Evolutionary conservation across 2,113 vertebrate species (phyloP).

Genomic region (Lates calcarifer): DNA sequence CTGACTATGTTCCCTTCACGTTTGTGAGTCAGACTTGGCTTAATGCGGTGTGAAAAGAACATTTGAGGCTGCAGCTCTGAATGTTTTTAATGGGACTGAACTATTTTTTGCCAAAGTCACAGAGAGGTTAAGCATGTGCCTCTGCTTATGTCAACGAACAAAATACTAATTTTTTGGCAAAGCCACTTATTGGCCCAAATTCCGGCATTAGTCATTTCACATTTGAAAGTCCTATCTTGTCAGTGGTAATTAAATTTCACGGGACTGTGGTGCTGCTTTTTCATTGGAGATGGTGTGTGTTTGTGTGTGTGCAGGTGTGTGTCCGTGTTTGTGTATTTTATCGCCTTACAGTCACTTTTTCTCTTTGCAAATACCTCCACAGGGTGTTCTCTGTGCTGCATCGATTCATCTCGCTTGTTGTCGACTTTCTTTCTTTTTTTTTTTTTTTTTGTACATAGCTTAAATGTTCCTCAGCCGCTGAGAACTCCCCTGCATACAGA

Average conservation of each 20-base stretch:
- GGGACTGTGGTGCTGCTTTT: neutral
- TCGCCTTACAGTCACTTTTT: constrained; percentile 19
- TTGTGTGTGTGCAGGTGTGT: neutral
- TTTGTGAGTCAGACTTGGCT: constrained; percentile 42
- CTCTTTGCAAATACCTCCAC: constrained; percentile 13
- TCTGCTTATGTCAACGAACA: constrained; percentile 2
- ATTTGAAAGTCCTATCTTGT: constrained; percentile 33
- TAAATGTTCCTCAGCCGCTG: constrained; percentile 48
- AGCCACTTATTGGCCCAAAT: constrained; percentile 8
- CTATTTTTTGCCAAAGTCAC: constrained; percentile 42
- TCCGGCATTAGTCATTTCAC: constrained; percentile 25
- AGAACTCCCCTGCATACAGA: constrained; percentile 63
- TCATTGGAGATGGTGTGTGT: neutral
- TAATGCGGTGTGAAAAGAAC: neutral
- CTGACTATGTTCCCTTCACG: constrained; percentile 22
- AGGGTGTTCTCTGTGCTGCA: constrained; percentile 31
- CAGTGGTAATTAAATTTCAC: constrained; percentile 38
- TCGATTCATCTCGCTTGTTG: constrained; percentile 50
- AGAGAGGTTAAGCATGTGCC: constrained; percentile 23
- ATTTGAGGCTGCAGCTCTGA: neutral
- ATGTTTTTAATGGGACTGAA: constrained; percentile 31
- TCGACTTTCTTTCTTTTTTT: constrained; percentile 38
- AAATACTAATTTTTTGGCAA: constrained; percentile 20
- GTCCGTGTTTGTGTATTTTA: constrained; percentile 3
- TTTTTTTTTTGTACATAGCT: constrained; percentile 39